Conservation (phyloP, 2,113 vertebrate genomes). For the Embiotoca jacksoni region DNA sequence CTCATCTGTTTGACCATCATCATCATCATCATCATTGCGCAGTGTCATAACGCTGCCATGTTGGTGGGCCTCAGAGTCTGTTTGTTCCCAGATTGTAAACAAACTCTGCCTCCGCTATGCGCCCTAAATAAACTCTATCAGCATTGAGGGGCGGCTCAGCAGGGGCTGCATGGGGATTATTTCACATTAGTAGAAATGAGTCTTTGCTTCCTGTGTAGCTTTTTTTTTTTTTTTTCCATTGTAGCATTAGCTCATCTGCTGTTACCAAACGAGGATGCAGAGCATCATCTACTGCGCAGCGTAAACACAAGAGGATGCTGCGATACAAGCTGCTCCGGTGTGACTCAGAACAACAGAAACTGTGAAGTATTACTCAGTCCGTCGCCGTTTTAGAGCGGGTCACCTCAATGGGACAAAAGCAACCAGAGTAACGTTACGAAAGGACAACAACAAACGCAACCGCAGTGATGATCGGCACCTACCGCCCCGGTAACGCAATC, state of each 20-base stretch:
- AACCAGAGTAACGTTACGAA: background rate
- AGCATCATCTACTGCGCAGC: background rate
- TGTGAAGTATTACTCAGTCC: too few relatives aligned
- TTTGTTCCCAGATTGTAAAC: background rate
- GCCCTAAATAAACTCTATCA: background rate
- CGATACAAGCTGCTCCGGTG: too few relatives aligned
- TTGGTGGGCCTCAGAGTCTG: background rate
- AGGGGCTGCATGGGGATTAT: background rate
- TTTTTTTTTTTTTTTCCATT: background rate
- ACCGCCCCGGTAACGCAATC: constrained; percentile 23
- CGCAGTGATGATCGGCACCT: constrained; percentile 11
- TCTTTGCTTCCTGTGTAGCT: background rate
- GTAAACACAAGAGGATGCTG: too few relatives aligned
- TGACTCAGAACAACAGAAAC: too few relatives aligned
- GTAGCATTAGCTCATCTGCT: background rate
- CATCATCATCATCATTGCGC: background rate
- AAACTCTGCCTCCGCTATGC: background rate
- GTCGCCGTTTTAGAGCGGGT: constrained; percentile 10
- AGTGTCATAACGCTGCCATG: background rate
- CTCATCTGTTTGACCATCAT: too few relatives aligned
- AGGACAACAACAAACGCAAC: background rate
- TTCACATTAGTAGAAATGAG: background rate
- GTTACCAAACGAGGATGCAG: background rate
- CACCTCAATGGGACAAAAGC: background rate
- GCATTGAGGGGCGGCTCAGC: background rate